A percentile compares a stretch with the other conserved stretches of the same genome.
Evolutionary conservation across 1,140 invertebrate species (phyloP).

Genomic region (Triops cancriformis): DNA sequence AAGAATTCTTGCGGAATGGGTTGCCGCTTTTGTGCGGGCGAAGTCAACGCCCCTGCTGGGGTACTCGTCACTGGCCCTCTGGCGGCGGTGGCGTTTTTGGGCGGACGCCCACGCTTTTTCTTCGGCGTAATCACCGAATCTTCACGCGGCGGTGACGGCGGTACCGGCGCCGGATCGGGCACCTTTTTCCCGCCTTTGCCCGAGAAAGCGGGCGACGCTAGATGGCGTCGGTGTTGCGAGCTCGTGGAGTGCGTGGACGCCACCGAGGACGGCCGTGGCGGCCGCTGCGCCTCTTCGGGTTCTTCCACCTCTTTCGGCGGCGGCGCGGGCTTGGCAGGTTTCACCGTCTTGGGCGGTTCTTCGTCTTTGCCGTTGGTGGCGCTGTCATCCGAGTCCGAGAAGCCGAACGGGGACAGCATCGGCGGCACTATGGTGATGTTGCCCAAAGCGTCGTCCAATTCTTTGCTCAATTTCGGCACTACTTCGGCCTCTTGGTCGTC

Average conservation of each 20-base stretch:
- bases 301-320: background rate
- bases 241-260: background rate
- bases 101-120: background rate
- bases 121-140: no score
- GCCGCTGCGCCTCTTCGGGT: background rate
- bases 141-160: background rate
- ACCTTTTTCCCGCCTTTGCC: background rate
- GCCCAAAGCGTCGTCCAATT: background rate
- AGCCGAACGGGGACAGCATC: background rate
- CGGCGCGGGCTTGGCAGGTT: background rate
- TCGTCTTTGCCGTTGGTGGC: background rate
- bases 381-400: background rate
- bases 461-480: background rate
- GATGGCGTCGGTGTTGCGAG: background rate
- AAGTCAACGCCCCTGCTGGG: background rate
- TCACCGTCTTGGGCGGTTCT: background rate
- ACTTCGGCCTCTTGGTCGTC: background rate
- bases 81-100: background rate
- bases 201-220: background rate
- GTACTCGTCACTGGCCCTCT: background rate
- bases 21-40: no score
- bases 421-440: background rate
- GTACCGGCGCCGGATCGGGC: background rate
- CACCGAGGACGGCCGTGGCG: background rate
- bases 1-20: no score